These are phyloP conservation scores for Pseudomyrmex dendroicus DNA, from an alignment of 1,140 invertebrate species.

Conservation along the genomic window DNA sequence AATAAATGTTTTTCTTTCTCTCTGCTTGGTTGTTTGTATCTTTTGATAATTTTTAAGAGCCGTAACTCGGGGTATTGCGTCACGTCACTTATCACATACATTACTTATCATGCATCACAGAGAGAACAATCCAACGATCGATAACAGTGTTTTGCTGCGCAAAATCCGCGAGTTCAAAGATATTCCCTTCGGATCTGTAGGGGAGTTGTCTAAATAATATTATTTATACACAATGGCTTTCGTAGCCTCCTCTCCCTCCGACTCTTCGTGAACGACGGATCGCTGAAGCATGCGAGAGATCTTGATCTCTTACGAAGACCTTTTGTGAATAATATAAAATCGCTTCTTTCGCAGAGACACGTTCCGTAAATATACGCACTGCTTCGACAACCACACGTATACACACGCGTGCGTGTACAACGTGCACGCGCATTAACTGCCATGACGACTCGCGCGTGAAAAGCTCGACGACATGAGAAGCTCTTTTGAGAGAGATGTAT, in stretches of 20 bases:
- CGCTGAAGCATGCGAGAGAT: conserved; percentile 2
- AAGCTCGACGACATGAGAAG: conserved; percentile 5
- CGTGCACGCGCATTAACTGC: conserved; percentile 23
- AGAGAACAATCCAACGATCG: conserved; percentile 23
- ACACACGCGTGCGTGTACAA: background rate
- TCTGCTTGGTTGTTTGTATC: background rate
- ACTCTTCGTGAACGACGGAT: background rate
- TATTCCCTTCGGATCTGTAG: background rate
- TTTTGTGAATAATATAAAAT: conserved; percentile 72
- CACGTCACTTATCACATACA: background rate
- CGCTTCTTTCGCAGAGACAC: conserved; percentile 64
- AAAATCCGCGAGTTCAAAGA: conserved; percentile 4
- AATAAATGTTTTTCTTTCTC: conserved; percentile 26
- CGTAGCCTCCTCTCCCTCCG: background rate
- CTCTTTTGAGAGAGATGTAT: conserved; percentile 59
- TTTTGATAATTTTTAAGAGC: background rate
- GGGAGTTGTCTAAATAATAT: conserved; percentile 23
- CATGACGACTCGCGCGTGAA: conserved; percentile 30
- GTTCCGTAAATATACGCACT: conserved; percentile 53
- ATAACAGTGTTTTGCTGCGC: conserved; percentile 13
- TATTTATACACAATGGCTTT: conserved; percentile 20
- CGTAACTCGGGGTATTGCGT: background rate
- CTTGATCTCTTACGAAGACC: conserved; percentile 30
- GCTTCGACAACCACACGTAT: background rate
- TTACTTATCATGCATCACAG: background rate